Evolutionary conservation across 2,888 invertebrate genomes (phyloP).

Genomic region (Ecliptopera silaceata): DNA sequence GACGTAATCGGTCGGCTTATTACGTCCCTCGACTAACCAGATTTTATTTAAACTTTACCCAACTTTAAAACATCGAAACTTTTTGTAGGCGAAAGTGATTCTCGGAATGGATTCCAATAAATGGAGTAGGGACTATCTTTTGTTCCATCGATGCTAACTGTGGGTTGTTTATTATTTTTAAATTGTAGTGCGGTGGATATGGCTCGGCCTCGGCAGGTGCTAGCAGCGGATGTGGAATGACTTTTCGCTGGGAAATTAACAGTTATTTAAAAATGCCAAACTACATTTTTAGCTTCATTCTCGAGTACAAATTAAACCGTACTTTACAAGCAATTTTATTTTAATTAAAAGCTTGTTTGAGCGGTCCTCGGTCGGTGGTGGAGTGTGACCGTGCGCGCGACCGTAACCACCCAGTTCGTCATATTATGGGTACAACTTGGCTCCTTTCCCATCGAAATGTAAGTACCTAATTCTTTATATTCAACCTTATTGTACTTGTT

Average conservation of each 20-base stretch:
- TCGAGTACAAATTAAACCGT: constrained; percentile 14
- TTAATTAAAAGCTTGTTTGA: constrained; percentile 28
- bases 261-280: constrained; percentile 44
- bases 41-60: constrained; percentile 35
- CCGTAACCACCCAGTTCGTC: constrained; percentile 57
- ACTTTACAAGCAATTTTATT: constrained; percentile 20
- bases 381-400: constrained; percentile 50
- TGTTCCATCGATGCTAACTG: constrained; percentile 27
- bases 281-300: constrained; percentile 36
- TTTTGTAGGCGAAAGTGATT: constrained; percentile 34
- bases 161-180: constrained; percentile 23
- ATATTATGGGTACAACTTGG: constrained; percentile 30
- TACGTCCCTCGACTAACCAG: constrained; percentile 51
- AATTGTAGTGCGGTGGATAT: constrained; percentile 49
- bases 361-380: constrained; percentile 28
- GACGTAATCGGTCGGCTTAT: constrained; percentile 47
- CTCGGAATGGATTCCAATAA: constrained; percentile 40
- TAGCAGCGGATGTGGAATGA: constrained; percentile 60
- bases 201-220: constrained; percentile 58
- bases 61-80: constrained; percentile 26
- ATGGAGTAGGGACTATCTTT: constrained; percentile 27
- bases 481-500: constrained; percentile 26
- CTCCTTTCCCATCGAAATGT: not conserved
- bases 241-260: constrained; percentile 36
- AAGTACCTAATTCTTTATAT: constrained; percentile 10